These are phyloP conservation scores for Lacanobia wlatinum DNA, from an alignment of 2,888 invertebrate genomes.

Conservation along the genomic window DNA sequence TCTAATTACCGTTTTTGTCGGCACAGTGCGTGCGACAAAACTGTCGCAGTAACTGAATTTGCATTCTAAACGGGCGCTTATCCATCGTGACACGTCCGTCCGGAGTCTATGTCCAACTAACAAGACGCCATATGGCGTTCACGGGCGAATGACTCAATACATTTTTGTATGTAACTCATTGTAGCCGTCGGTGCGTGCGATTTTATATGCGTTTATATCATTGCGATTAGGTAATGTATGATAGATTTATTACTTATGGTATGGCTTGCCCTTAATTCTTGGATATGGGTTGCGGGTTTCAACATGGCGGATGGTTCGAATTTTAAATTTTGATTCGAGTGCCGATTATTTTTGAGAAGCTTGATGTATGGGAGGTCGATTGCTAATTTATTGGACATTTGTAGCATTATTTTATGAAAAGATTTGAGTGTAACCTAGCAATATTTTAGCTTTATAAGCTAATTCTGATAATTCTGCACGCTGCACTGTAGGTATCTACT, in stretches of 20 bases:
- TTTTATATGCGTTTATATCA: slow-evolving; percentile 66
- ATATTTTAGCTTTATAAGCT: neutral
- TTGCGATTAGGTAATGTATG: slow-evolving; percentile 66
- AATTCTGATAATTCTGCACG: neutral
- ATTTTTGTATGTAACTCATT: slow-evolving; percentile 72
- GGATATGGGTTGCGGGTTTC: slow-evolving; percentile 46
- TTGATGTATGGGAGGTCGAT: slow-evolving; percentile 27
- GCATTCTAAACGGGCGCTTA: slow-evolving; percentile 70
- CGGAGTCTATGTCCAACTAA: slow-evolving; percentile 78
- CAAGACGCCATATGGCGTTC: slow-evolving; percentile 84
- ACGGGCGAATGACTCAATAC: slow-evolving; percentile 80
- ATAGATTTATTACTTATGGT: slow-evolving; percentile 63
- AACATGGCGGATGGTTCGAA: slow-evolving; percentile 40
- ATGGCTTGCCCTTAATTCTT: slow-evolving; percentile 59
- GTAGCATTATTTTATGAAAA: neutral
- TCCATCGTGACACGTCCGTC: slow-evolving; percentile 74
- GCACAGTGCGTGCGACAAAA: slow-evolving; percentile 52
- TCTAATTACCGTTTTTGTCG: slow-evolving; percentile 61
- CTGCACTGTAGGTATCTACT: neutral
- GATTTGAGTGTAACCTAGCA: neutral
- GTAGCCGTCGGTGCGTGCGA: slow-evolving; percentile 72
- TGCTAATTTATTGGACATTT: slow-evolving; percentile 5
- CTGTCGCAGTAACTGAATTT: slow-evolving; percentile 61
- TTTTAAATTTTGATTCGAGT: slow-evolving; percentile 36
- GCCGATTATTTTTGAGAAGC: slow-evolving; percentile 22